A percentile compares a stretch with the other conserved stretches of the same genome.
Conservation (phyloP, 1,140 invertebrate species). For the Chrysopa pallens region DNA sequence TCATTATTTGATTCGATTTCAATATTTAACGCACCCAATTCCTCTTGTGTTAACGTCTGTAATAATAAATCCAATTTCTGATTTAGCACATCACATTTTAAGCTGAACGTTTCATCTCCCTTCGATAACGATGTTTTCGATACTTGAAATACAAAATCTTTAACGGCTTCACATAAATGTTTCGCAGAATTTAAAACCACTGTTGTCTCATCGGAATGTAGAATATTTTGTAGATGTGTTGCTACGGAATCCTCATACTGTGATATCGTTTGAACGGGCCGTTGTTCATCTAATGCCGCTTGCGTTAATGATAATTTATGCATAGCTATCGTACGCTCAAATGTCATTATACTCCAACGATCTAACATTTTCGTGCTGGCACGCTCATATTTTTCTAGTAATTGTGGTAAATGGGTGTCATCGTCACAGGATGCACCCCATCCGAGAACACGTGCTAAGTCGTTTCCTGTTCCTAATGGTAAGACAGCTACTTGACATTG, state of each 20-base stretch:
- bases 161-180: conserved; percentile 65
- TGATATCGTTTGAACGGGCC: conserved; percentile 22
- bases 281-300: conserved; percentile 25
- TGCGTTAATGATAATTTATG: conserved; percentile 33
- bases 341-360: conserved; percentile 89
- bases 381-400: conserved; percentile 84
- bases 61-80: conserved; percentile 61
- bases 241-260: conserved; percentile 67
- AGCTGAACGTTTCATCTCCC: conserved; percentile 38
- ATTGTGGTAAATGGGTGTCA: conserved; percentile 77
- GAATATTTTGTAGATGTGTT: conserved; percentile 66
- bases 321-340: conserved; percentile 51
- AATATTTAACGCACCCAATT: conserved; percentile 12
- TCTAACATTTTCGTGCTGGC: conserved; percentile 93
- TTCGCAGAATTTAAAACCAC: conserved; percentile 59
- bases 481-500: conserved; percentile 84
- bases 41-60: conserved; percentile 51
- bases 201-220: conserved; percentile 67
- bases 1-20: conserved; percentile 1
- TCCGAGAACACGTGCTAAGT: conserved; percentile 83
- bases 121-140: conserved; percentile 32
- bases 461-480: conserved; percentile 90
- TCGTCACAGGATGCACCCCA: conserved; percentile 93
- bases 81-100: conserved; percentile 55
- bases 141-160: conserved; percentile 51